phyloP scores from a whole-genome alignment of 2,113 vertebrate species.

The Pseudopipra pipra region DNA sequence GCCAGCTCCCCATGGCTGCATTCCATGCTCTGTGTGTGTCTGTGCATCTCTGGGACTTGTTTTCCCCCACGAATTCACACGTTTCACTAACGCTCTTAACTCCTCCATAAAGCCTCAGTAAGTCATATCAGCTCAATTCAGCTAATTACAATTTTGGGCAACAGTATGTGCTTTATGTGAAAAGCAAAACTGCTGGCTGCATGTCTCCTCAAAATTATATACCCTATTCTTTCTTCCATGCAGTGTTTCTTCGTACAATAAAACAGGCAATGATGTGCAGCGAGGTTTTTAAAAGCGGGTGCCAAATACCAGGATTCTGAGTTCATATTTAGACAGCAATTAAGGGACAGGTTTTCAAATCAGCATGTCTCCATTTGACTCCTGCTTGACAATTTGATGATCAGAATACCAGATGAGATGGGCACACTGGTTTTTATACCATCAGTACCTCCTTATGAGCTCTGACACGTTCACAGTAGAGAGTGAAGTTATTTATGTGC shows the following conservation, averaged over 20 bases:
- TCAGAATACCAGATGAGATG: background rate
- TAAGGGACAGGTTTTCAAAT: slow-evolving; percentile 15
- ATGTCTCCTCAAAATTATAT: background rate
- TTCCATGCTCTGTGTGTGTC: background rate
- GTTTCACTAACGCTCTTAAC: background rate
- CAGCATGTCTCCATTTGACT: background rate
- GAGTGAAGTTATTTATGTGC: background rate
- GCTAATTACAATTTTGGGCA: background rate
- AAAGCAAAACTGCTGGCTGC: background rate
- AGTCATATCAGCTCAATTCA: background rate
- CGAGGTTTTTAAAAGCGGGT: background rate
- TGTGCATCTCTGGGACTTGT: background rate
- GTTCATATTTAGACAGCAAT: slow-evolving; percentile 2
- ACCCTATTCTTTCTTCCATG: background rate
- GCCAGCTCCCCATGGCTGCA: background rate
- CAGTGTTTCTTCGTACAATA: background rate
- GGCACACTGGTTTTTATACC: background rate
- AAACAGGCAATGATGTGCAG: background rate
- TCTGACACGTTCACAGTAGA: background rate
- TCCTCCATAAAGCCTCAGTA: background rate
- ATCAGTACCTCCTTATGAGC: background rate
- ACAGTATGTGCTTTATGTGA: background rate
- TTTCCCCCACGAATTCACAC: background rate
- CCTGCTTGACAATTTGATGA: slow-evolving; percentile 14
- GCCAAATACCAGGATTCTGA: background rate